Evolutionary conservation across 1,140 invertebrate genomes (phyloP), one percentile per base, ranked within the genome.

Genomic region (Radopholus similis): DNA sequence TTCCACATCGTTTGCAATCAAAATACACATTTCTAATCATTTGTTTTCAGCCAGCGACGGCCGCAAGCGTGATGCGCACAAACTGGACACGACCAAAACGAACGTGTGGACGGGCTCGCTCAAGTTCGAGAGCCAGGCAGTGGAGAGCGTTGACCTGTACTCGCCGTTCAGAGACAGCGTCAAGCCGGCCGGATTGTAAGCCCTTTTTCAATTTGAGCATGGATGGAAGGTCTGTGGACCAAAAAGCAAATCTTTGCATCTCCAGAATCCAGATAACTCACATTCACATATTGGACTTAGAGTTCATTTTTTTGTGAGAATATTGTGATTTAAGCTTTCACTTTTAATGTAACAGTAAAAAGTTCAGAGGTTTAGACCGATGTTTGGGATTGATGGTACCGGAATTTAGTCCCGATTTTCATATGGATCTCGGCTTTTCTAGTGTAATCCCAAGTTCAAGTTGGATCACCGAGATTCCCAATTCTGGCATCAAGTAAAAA

Each of bases 41-140:
- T 3, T 47, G 13, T 47, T 23, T 47, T 13, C 4, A 13, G 42
- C 42, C 5, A 28, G 23, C 47, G 47, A 4, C 47, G n/a, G 30
- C 47, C 23, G 42, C 3, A 47, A 13, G 42, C 42, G 15, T 8
- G 5, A 23, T 21, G 21, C 23, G 21, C 3, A 15, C 47, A 2
- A 42, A 42, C 38, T 13, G 18, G 11, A 42, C 38, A 42, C 11
- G 2, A 13, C 11, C 38, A 42, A 28, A 9, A 26, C 1, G 32
- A 47, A 42, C n/a, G 47, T 62, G 42, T 62, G 58, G 58, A 62
- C 58, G 9, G 58, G 58, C 5, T 51, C 58, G 30, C 32, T 62
- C 21, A 18, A 40, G 21, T 62, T 62, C 30, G 38, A 49, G 9
- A 40, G 44, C 26, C 38, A 62, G 44, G 44, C 47, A 15, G 58